These are phyloP conservation scores for Xyliphius kryptos DNA, from an alignment of 2,113 vertebrate species.

Conservation along the genomic window DNA sequence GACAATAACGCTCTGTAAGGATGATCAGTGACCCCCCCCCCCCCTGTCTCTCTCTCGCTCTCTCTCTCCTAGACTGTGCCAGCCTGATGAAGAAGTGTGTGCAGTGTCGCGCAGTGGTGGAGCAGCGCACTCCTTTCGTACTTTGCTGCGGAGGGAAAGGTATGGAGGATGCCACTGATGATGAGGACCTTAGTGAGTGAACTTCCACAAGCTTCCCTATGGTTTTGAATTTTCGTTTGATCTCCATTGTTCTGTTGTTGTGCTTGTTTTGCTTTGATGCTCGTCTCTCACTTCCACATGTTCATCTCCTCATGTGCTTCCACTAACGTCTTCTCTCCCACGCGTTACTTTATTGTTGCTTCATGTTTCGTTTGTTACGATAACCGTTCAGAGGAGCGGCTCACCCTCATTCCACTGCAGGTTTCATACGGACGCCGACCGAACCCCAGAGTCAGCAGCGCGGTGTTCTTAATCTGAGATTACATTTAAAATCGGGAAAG, in stretches of 20 bases:
- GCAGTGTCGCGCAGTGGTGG: conserved; percentile 94
- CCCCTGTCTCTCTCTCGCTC: background rate
- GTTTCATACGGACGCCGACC: too few relatives aligned
- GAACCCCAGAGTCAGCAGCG: too few relatives aligned
- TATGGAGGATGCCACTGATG: conserved; percentile 82
- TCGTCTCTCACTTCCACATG: conserved; percentile 22
- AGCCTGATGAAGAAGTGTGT: conserved; percentile 99
- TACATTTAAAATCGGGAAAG: too few relatives aligned
- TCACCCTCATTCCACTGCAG: too few relatives aligned
- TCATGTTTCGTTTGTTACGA: too few relatives aligned
- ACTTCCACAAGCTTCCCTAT: conserved; percentile 70
- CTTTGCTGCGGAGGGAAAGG: conserved; percentile 96
- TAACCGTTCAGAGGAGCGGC: too few relatives aligned
- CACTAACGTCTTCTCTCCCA: too few relatives aligned
- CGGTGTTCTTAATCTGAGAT: too few relatives aligned
- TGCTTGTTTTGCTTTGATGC: conserved; percentile 25
- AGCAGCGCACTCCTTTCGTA: conserved; percentile 90
- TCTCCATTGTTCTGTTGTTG: conserved; percentile 17
- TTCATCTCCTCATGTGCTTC: background rate
- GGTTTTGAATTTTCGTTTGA: conserved; percentile 45
- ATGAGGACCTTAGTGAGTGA: conserved; percentile 92
- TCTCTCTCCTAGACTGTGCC: conserved; percentile 77
- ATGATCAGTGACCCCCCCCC: conserved; percentile 61
- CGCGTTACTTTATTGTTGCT: too few relatives aligned
- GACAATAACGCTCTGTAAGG: too few relatives aligned